Conservation (phyloP, 2,113 vertebrate species). For the Phalacrocorax brasilianus region DNA sequence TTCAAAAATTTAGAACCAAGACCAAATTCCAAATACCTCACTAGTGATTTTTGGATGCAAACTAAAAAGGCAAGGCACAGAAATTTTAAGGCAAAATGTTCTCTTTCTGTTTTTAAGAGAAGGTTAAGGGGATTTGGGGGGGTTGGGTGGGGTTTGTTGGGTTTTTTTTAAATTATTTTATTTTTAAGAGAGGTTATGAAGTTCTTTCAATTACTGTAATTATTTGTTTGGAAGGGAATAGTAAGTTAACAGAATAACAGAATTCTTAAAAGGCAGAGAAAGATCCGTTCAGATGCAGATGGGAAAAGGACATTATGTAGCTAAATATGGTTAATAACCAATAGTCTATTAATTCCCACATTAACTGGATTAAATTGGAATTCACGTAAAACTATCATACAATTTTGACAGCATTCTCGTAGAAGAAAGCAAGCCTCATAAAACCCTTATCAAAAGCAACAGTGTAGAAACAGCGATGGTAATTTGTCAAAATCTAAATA, state of each 20-base stretch:
- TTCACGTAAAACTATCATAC: background rate
- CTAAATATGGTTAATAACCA: background rate
- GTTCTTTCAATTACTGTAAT: background rate
- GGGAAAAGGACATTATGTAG: background rate
- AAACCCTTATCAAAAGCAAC: background rate
- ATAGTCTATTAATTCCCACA: background rate
- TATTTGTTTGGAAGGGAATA: background rate
- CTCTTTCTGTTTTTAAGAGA: background rate
- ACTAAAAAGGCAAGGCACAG: background rate
- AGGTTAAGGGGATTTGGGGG: background rate
- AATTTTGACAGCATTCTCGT: background rate
- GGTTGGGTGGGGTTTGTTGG: background rate
- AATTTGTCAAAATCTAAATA: slow-evolving; percentile 4
- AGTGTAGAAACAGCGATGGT: background rate
- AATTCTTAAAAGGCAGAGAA: background rate
- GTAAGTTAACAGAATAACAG: background rate
- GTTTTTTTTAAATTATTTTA: background rate
- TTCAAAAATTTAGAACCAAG: background rate
- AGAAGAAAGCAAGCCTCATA: background rate
- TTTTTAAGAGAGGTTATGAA: background rate
- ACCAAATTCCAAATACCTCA: background rate
- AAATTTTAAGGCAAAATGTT: background rate
- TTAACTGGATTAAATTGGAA: background rate
- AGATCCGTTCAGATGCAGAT: background rate
- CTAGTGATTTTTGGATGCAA: background rate